Evolutionary conservation across 2,797 vertebrate species (phyloP), one percentile per base, ranked within the genome.

Genomic region (Pseudochaenichthys georgianus): DNA sequence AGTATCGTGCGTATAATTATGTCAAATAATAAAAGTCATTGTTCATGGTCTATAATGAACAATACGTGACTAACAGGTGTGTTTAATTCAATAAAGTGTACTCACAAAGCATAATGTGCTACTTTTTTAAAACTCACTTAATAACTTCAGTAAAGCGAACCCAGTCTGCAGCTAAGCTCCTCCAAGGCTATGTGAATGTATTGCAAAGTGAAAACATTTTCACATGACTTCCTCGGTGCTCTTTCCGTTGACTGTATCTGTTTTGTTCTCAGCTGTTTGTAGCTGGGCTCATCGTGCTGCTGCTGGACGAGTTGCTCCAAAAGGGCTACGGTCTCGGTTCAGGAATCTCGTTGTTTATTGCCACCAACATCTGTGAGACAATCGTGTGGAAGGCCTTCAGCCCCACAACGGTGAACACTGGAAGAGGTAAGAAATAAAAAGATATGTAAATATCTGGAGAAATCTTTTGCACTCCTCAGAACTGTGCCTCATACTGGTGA

Each of bases 331-430:
- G 98, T 45, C 95, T 99, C 4, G 98, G 98, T 64, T 99, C 98
- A 52, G 98, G 98, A 0, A 99, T 99, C 76, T 99, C 98, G 5
- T 96, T 99, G 64, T 99, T 99, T 88, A 99, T 99, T n/a, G 98
- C 98, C 17, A 99, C 98, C 42, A 99, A 99, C 90, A 99, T 99
- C 89, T 99, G 98, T 66, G 98, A 99, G 93, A 99, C 98, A 9
- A 99, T 99, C 1, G 97, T 99, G 7, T 99, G 98, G 98, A 99
- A 99, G 80, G 98, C 98, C 0, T 99, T 99, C 91, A 99, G 98
- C 81, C 98, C 98, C 58, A 99, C 98, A 7, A 99, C 98, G 0
- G 97, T 99, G 80, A 99, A 99, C 93, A 99, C 98, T 0, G 98
- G 98, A 60, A 92, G 97, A 98, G 98, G 98, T 99, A 91, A 87